Percentiles rank a stretch among this genome's conserved stretches.
phyloP scores from a whole-genome alignment of 1,140 invertebrate genomes.

The Thaumetopoea pityocampa region DNA sequence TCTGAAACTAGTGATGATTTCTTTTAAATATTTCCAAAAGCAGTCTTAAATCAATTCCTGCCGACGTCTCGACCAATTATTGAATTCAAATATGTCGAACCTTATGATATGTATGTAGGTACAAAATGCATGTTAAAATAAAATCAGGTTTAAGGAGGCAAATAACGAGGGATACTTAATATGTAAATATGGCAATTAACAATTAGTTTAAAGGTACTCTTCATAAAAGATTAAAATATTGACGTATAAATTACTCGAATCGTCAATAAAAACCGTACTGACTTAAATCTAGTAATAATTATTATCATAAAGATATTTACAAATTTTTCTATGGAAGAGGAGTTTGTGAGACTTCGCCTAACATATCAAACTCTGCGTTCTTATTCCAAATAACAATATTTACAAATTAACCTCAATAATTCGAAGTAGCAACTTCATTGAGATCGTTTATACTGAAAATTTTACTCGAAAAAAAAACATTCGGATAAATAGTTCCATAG shows the following conservation, averaged over 20 bases:
- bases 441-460: constrained; percentile 52
- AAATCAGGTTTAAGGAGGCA: constrained; percentile 32
- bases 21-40: constrained; percentile 41
- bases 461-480: constrained; percentile 44
- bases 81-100: constrained; percentile 15
- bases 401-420: constrained; percentile 64
- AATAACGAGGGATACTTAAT: constrained; percentile 54
- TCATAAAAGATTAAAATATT: constrained; percentile 66
- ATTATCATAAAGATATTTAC: constrained; percentile 70
- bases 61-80: constrained; percentile 39
- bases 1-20: constrained; percentile 18
- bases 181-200: constrained; percentile 73
- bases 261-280: constrained; percentile 58
- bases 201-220: constrained; percentile 67
- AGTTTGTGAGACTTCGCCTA: constrained; percentile 48
- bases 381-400: constrained; percentile 67
- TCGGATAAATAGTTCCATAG: constrained; percentile 45
- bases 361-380: constrained; percentile 47
- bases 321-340: constrained; percentile 75
- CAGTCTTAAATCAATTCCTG: constrained; percentile 74
- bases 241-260: constrained; percentile 68
- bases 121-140: constrained; percentile 20
- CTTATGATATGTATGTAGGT: constrained; percentile 41
- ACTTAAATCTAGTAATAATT: constrained; percentile 54
- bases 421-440: constrained; percentile 49